Evolutionary conservation across 2,888 invertebrate species (phyloP), one percentile per base, ranked within the genome.

Genomic region (Leistus spinibarbis): DNA sequence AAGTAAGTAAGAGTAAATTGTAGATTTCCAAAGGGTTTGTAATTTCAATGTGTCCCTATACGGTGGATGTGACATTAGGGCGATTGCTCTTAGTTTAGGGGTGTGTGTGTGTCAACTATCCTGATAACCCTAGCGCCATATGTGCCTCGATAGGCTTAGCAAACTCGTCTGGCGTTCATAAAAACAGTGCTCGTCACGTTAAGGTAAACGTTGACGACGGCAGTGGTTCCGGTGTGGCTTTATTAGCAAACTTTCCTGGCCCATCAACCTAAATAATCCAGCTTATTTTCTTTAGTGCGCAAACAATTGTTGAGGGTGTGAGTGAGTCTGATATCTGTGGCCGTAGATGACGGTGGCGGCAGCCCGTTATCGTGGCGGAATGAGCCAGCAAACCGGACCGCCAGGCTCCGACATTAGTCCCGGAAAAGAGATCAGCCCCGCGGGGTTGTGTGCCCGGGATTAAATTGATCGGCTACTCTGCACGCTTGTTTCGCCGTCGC

Each of bases 281-380:
- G 73, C 73, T 73, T 73, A 73, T 73, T 73, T 73, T 73, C 73
- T 73, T 73, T 66, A 73, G 73, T 73, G 62, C 66, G 67, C 73
- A 73, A 73, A 73, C 73, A 73, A 73, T 73, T 73, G 73, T 65
- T 73, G 66, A 73, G 72, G 71, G 56, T 56, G 16, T 17, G 9
- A 27, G 27, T 27, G 56, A 5, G 62, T 65, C 66, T 9, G 40
- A 53, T 60, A 73, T 73, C 67, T 67, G 20, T 57, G 10, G 20
- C 5, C n/a, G 27, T 17, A 57, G 24, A 40, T 40, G 40, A 40
- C 40, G 13, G 40, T 64, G 66, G 66, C 66, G 72, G 56, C 72
- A 65, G 23, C 72, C n/a, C 57, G 66, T 72, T 72, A 72, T 72
- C 72, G 66, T 57, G 40, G 7, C 17, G 17, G 72, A 56, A 53